Base-by-base conservation (phyloP, 2,888 invertebrate species). In the Teleogryllus oceanicus region DNA sequence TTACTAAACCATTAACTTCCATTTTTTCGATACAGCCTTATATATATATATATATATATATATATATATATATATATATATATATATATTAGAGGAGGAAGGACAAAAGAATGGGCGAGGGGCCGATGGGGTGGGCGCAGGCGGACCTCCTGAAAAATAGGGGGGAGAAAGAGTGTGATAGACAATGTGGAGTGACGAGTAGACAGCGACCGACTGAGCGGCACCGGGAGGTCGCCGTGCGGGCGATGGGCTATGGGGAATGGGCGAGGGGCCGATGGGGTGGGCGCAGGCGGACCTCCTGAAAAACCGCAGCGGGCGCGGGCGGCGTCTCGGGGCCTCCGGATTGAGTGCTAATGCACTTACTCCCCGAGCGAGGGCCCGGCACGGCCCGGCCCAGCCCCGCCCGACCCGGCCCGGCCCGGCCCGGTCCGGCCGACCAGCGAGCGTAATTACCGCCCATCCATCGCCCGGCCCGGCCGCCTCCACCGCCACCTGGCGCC, bases 341-440 rank as follows among this genome's bases (percentile, higher is more conserved):
- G 62, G 62, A 62, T 62, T 62, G 62, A 62, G 62, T 62, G 62
- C 62, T 62, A 62, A 62, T 62, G 62, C 62, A 18, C 62, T 62
- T 62, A 62, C 62, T 62, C 62, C 62, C 62, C 13, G 62, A 13
- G 62, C 62, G 62, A 3, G 62, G n/a, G 12, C n/a, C 16, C 62
- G n/a, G 62, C 62, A 4, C 62, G 62, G 51, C 62, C 16, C 62
- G 18, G 62, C n/a, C 16, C 62, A 13, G 4, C 13, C 62, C 16
- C 8, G 10, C 62, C 62, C 16, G 10, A 2, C 62, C 18, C 62
- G 13, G 16, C 13, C 62, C 62, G 13, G 16, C 13, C 62, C 62
- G 16, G 16, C 4, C 13, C 62, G 4, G 16, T 18, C 62, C 16
- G 62, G n/a, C 62, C 62, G 62, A n/a, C 62, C 62, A 8, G 62